Evolutionary conservation across 2,888 invertebrate species (phyloP).

Genomic region (Acheta domesticus): DNA sequence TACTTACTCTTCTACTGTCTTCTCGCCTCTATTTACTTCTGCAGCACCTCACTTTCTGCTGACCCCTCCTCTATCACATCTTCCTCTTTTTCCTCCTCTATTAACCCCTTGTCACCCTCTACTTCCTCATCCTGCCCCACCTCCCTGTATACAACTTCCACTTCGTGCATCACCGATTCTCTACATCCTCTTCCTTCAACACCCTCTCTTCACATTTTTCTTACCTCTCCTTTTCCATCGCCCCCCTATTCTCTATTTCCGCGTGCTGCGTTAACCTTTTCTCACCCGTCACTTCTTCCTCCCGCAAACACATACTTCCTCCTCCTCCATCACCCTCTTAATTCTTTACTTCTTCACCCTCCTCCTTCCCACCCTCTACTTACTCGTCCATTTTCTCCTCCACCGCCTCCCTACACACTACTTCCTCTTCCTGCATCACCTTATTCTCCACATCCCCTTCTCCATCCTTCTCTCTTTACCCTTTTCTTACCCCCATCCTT

Average conservation of each 20-base stretch:
- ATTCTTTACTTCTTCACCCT: background rate
- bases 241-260: background rate
- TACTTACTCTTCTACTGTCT: too few species aligned
- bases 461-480: background rate
- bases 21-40: too few species aligned
- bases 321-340: background rate
- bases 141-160: too few species aligned
- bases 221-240: background rate
- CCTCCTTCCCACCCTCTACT: constrained; percentile 23
- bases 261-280: background rate
- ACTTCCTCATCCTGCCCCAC: too few species aligned
- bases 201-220: background rate
- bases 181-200: too few species aligned
- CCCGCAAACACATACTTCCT: too few species aligned
- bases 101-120: too few species aligned
- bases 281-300: background rate
- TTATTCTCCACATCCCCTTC: too few species aligned
- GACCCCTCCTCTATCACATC: too few species aligned
- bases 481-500: background rate
- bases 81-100: too few species aligned
- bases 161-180: too few species aligned
- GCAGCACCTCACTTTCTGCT: too few species aligned
- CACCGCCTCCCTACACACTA: background rate
- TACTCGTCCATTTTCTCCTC: background rate
- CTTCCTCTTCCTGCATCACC: background rate